A percentile compares a stretch with the other conserved stretches of the same genome.
Conservation (phyloP, 2,797 vertebrate genomes). For the Calcarius lapponicus region DNA sequence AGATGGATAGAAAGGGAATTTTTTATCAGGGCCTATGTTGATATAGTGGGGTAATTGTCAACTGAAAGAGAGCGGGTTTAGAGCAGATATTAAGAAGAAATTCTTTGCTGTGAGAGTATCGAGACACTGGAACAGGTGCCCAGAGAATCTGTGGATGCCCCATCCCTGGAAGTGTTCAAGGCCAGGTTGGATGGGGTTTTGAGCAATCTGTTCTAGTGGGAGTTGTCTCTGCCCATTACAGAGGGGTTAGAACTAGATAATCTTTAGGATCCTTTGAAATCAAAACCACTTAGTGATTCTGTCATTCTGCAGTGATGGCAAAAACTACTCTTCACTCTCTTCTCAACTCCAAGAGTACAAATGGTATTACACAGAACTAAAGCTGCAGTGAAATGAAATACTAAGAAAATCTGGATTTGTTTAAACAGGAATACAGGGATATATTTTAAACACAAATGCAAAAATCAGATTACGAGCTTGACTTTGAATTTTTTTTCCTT, state of each 20-base stretch:
- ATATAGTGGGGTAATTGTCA: neutral
- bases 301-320: neutral
- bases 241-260: neutral
- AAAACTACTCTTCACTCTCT: neutral
- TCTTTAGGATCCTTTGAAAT: neutral
- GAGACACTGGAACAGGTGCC: neutral
- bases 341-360: neutral
- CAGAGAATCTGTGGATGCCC: neutral
- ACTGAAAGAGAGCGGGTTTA: neutral
- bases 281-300: neutral
- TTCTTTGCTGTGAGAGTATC: rapidly evolving
- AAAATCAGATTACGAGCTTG: neutral
- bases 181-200: neutral
- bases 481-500: neutral
- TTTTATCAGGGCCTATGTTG: neutral
- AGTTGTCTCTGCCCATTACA: neutral
- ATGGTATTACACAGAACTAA: neutral
- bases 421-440: neutral
- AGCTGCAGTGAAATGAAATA: neutral
- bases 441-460: neutral
- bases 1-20: neutral
- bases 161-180: neutral
- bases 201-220: neutral
- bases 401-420: neutral
- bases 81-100: neutral